Evolutionary conservation across 2,797 vertebrate genomes (phyloP).

Genomic region (Manis javanica): DNA sequence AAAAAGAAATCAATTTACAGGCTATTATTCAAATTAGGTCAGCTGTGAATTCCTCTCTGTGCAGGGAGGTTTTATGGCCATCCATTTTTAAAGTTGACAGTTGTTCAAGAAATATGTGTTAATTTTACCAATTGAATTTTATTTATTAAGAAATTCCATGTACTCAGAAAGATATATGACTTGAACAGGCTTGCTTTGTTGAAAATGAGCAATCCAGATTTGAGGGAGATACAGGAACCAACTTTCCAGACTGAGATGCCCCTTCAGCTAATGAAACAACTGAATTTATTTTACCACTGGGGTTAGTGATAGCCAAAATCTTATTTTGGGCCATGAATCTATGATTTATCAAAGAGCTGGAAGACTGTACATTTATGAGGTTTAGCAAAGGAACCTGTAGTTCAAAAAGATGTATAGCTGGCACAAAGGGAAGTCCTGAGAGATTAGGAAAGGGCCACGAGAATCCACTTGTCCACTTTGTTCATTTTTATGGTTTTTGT

Average conservation of each 20-base stretch:
- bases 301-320: constrained; percentile 29
- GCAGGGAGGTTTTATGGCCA: constrained; percentile 56
- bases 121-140: constrained; percentile 74
- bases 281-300: constrained; percentile 61
- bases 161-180: constrained; percentile 28
- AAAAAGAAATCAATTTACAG: constrained; percentile 72
- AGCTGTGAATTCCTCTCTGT: constrained; percentile 64
- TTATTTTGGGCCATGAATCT: background rate
- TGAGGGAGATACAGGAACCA: background rate
- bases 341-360: background rate
- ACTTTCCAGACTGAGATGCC: constrained; percentile 33
- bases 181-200: background rate
- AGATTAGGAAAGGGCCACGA: background rate
- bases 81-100: constrained; percentile 68
- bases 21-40: constrained; percentile 72
- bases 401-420: background rate
- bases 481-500: background rate
- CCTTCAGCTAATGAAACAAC: constrained; percentile 22
- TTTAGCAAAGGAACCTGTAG: background rate
- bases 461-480: background rate
- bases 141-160: constrained; percentile 70
- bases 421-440: background rate
- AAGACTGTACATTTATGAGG: background rate
- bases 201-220: constrained; percentile 53
- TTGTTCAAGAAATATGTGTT: constrained; percentile 69